Evolutionary conservation across 2,888 invertebrate species (phyloP).

Genomic region (Apamea sordens): DNA sequence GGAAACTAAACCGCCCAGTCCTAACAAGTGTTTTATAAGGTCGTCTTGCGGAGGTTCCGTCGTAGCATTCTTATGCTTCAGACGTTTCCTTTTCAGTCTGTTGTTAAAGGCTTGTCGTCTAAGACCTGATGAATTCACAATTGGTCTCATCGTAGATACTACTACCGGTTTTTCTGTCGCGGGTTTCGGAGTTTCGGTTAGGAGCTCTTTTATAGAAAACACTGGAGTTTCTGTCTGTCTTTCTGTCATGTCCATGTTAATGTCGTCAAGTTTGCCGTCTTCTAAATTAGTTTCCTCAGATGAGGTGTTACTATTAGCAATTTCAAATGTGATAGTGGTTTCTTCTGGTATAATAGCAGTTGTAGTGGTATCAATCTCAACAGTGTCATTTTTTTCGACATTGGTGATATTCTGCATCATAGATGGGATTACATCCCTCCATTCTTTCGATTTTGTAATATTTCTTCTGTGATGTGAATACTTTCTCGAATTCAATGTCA

Average conservation of each 20-base stretch:
- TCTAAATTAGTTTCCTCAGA: slow-evolving; percentile 57
- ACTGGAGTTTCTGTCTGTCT: slow-evolving; percentile 49
- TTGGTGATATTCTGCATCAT: slow-evolving; percentile 71
- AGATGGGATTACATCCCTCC: slow-evolving; percentile 77
- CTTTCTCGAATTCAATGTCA: slow-evolving; percentile 79
- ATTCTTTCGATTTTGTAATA: slow-evolving; percentile 78
- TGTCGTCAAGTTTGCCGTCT: slow-evolving; percentile 60
- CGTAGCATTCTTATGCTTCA: slow-evolving; percentile 80
- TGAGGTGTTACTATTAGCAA: slow-evolving; percentile 23
- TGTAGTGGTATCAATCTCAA: slow-evolving; percentile 68
- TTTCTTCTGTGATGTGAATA: slow-evolving; percentile 80
- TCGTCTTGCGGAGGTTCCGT: slow-evolving; percentile 83
- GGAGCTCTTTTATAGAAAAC: slow-evolving; percentile 64
- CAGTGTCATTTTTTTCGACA: slow-evolving; percentile 65
- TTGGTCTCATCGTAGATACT: slow-evolving; percentile 69
- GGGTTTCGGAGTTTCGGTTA: slow-evolving; percentile 56
- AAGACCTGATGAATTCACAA: slow-evolving; percentile 74
- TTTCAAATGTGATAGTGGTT: slow-evolving; percentile 49
- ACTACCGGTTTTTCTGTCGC: slow-evolving; percentile 71
- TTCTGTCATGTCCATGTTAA: slow-evolving; percentile 54
- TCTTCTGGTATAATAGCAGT: slow-evolving; percentile 49
- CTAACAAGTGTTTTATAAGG: slow-evolving; percentile 79
- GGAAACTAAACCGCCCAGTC: slow-evolving; percentile 82
- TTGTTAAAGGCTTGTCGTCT: slow-evolving; percentile 82
- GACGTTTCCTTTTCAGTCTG: slow-evolving; percentile 82